These are phyloP conservation scores for Biston stratarius DNA, from an alignment of 2,888 invertebrate genomes.

Conservation along the genomic window DNA sequence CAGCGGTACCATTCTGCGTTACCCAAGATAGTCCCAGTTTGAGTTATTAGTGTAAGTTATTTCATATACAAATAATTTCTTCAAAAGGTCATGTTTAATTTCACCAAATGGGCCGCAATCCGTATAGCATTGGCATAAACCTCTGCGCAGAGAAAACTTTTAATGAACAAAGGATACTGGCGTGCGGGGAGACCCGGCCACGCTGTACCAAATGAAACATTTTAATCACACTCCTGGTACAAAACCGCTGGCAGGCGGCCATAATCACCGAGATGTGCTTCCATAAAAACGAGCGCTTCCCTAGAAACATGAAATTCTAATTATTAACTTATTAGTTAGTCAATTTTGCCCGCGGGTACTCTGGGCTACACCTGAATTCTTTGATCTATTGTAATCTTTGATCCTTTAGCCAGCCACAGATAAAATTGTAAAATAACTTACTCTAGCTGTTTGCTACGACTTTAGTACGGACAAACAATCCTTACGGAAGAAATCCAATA, in stretches of 20 bases:
- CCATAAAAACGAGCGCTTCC: background rate
- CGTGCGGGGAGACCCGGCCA: background rate
- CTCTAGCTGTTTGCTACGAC: no score
- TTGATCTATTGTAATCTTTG: no score
- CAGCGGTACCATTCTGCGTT: no score
- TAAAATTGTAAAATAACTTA: no score
- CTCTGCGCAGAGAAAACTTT: constrained; percentile 11
- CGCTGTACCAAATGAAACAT: constrained; percentile 9
- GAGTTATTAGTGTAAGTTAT: background rate
- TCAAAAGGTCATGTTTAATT: constrained; percentile 4
- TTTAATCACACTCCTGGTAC: constrained; percentile 12
- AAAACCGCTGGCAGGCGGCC: background rate
- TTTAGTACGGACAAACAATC: no score
- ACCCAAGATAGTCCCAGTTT: no score
- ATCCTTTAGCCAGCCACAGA: no score
- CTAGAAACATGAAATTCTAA: background rate
- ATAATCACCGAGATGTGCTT: no score
- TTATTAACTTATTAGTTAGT: background rate
- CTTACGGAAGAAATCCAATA: no score
- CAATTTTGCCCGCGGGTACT: background rate
- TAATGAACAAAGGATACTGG: constrained; percentile 15
- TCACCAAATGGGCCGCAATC: background rate
- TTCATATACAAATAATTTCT: background rate
- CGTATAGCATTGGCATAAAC: background rate
- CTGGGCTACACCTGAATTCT: no score